Percentiles rank a stretch among this genome's conserved stretches.
Conservation (phyloP, 2,113 vertebrate genomes). For the Oenanthe melanoleuca region DNA sequence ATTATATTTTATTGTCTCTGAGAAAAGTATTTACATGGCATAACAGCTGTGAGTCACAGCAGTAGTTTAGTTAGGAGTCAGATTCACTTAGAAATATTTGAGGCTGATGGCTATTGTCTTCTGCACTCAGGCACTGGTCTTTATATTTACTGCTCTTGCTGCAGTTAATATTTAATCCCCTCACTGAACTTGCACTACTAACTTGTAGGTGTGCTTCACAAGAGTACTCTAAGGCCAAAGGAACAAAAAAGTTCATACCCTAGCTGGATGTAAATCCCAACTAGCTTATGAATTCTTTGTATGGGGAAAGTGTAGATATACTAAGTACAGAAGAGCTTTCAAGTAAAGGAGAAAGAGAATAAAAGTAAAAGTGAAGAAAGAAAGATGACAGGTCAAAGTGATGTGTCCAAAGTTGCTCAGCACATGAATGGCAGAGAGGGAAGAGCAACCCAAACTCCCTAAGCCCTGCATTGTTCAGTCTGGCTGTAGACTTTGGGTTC, state of each 20-base stretch:
- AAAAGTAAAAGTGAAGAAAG: neutral
- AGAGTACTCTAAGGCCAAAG: neutral
- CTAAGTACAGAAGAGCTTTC: neutral
- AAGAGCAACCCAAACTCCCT: neutral
- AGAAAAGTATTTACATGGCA: constrained; percentile 2
- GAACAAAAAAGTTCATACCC: neutral
- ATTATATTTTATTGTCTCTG: constrained; percentile 33
- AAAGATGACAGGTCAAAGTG: neutral
- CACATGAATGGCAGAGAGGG: neutral
- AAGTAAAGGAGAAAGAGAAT: neutral
- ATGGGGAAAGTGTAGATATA: neutral
- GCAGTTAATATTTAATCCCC: neutral
- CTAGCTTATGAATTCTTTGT: neutral
- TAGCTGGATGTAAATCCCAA: neutral
- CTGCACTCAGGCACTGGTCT: neutral
- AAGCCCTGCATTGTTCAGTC: neutral
- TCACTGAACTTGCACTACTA: neutral
- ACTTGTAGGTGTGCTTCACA: neutral
- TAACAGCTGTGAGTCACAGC: neutral
- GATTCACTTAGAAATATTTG: neutral
- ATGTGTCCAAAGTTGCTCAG: neutral
- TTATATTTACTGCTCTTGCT: neutral
- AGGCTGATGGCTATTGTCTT: neutral
- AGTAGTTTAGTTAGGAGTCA: neutral
- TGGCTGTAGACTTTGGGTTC: neutral